Conservation (phyloP, 2,113 vertebrate species). For the Cyphomyrus plagiostoma region DNA sequence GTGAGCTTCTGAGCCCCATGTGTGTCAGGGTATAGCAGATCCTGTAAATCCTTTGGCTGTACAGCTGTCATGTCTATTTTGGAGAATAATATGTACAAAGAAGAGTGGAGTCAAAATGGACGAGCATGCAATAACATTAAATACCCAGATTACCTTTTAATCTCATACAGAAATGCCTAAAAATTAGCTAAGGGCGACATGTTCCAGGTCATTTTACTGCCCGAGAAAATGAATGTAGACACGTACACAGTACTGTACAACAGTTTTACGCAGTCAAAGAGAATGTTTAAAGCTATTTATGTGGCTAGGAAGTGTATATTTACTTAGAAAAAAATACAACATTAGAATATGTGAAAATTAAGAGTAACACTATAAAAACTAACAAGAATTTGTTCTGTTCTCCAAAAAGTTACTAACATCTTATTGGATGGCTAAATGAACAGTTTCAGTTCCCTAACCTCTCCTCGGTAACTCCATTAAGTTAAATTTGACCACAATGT, state of each 20-base stretch:
- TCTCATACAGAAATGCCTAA: neutral
- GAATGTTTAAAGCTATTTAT: neutral
- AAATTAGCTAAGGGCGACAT: neutral
- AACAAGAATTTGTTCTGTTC: neutral
- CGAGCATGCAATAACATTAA: neutral
- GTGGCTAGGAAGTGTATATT: neutral
- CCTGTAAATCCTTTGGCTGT: neutral
- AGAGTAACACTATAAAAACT: neutral
- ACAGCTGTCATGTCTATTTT: neutral
- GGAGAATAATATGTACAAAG: neutral
- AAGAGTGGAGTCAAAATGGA: neutral
- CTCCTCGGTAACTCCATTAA: neutral
- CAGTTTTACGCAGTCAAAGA: neutral
- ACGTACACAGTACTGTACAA: neutral
- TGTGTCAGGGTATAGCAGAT: neutral
- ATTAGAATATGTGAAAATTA: neutral
- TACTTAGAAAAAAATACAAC: neutral
- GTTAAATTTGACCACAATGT: neutral
- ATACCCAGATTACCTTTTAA: neutral
- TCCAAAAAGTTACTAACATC: neutral
- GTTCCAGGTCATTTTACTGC: neutral
- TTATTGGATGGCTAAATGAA: neutral
- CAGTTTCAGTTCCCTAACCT: neutral
- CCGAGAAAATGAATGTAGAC: neutral
- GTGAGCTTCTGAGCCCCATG: neutral